These are phyloP conservation scores for Eulemur rubriventer DNA, from an alignment of 2,797 vertebrate species.

Conservation along the genomic window DNA sequence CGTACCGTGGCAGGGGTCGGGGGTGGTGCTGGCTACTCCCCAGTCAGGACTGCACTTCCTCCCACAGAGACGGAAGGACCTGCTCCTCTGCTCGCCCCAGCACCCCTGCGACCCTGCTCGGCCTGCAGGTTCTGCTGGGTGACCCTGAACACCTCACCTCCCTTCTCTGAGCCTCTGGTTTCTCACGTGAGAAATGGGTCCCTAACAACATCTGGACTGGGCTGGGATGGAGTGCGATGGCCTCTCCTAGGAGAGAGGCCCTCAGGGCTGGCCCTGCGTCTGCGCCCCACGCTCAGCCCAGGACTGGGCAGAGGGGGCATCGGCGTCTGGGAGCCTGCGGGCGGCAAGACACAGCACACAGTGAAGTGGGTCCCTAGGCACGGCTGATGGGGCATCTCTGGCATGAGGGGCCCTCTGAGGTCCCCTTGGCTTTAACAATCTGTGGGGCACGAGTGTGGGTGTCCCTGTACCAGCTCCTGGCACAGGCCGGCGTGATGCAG, in stretches of 20 bases:
- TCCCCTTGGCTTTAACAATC: background rate
- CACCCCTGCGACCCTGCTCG: background rate
- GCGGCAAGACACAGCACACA: rapidly evolving
- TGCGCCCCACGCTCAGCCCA: background rate
- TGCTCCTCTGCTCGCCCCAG: background rate
- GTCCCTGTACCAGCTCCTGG: background rate
- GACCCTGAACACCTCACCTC: background rate
- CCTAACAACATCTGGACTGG: background rate
- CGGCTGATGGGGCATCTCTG: rapidly evolving
- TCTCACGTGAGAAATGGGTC: background rate
- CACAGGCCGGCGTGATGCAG: background rate
- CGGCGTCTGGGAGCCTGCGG: background rate
- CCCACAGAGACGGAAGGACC: background rate
- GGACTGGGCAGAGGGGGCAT: background rate
- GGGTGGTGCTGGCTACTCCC: background rate
- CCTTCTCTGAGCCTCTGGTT: background rate
- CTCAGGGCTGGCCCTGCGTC: background rate
- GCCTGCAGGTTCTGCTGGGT: background rate
- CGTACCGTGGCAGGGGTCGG: background rate
- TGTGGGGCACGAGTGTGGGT: background rate
- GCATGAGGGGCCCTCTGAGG: too few relatives aligned
- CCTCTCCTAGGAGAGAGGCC: background rate
- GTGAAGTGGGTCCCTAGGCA: background rate
- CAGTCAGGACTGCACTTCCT: background rate
- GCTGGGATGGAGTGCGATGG: background rate